Evolutionary conservation across 2,888 invertebrate genomes (phyloP).

Genomic region (Caenorhabditis angaria): DNA sequence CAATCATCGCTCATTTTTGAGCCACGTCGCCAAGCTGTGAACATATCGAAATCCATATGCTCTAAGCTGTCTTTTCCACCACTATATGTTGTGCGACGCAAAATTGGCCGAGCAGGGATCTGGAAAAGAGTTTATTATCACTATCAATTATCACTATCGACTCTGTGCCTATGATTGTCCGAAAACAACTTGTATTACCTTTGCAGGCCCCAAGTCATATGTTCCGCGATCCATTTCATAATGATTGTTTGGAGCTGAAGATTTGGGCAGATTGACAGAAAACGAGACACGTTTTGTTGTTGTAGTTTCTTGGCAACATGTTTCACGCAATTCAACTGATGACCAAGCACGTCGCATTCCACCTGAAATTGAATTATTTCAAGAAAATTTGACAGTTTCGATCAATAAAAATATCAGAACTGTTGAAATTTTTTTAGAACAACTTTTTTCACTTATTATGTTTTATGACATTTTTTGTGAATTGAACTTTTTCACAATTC

Average conservation of each 20-base stretch:
- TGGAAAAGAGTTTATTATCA: slow-evolving; percentile 4
- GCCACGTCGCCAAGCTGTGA: slow-evolving; percentile 61
- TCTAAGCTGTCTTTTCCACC: slow-evolving; percentile 20
- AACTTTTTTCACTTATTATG: too few relatives aligned
- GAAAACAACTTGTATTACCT: slow-evolving; percentile 10
- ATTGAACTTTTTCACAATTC: too few relatives aligned
- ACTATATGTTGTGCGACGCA: slow-evolving; percentile 26
- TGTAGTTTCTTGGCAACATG: slow-evolving; percentile 17
- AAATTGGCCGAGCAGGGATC: slow-evolving; percentile 40
- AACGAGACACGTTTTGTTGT: slow-evolving; percentile 20
- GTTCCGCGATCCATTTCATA: slow-evolving; percentile 5
- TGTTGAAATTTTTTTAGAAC: too few relatives aligned
- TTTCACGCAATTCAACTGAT: slow-evolving; percentile 25
- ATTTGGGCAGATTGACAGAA: slow-evolving; percentile 13
- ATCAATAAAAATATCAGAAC: too few relatives aligned
- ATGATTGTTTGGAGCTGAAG: slow-evolving; percentile 23
- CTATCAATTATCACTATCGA: neutral
- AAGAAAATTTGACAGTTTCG: neutral
- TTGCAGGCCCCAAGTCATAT: slow-evolving; percentile 27
- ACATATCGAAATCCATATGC: slow-evolving; percentile 63
- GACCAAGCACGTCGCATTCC: slow-evolving; percentile 30
- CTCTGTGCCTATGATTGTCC: too few relatives aligned
- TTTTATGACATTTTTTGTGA: too few relatives aligned
- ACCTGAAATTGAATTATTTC: slow-evolving; percentile 1
- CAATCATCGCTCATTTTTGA: slow-evolving; percentile 49